These are phyloP conservation scores for Nemurella pictetii DNA, from an alignment of 2,888 invertebrate species.

Conservation along the genomic window DNA sequence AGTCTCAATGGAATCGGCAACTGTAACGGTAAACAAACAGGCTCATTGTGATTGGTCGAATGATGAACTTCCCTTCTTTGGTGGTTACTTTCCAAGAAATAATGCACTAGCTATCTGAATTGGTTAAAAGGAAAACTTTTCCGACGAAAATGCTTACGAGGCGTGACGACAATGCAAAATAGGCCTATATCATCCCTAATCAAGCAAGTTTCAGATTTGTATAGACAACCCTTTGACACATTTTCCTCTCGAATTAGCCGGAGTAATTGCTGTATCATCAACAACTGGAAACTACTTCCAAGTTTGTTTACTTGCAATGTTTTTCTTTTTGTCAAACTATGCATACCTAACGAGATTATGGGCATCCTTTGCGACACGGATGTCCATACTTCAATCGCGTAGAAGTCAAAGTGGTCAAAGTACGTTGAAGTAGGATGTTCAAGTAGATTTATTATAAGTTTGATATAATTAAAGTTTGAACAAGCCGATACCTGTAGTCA, in stretches of 20 bases:
- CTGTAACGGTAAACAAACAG: slow-evolving; percentile 33
- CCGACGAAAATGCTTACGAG: neutral
- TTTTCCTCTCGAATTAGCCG: slow-evolving; percentile 1
- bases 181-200: neutral
- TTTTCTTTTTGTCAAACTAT: neutral
- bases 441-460: no score
- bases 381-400: no score
- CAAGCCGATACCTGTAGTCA: no score
- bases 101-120: slow-evolving; percentile 12
- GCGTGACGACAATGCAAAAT: slow-evolving; percentile 11
- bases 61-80: slow-evolving; percentile 13
- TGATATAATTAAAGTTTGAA: no score
- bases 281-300: neutral
- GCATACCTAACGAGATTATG: neutral
- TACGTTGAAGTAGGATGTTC: no score
- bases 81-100: slow-evolving; percentile 20
- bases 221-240: slow-evolving; percentile 10
- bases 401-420: no score
- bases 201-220: neutral
- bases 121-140: slow-evolving; percentile 18
- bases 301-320: neutral
- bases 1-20: slow-evolving; percentile 27
- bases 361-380: no score
- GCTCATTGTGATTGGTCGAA: slow-evolving; percentile 33
- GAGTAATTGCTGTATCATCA: neutral